phyloP scores from a whole-genome alignment of 1,140 invertebrate species.

The Dendroctonus ponderosae region DNA sequence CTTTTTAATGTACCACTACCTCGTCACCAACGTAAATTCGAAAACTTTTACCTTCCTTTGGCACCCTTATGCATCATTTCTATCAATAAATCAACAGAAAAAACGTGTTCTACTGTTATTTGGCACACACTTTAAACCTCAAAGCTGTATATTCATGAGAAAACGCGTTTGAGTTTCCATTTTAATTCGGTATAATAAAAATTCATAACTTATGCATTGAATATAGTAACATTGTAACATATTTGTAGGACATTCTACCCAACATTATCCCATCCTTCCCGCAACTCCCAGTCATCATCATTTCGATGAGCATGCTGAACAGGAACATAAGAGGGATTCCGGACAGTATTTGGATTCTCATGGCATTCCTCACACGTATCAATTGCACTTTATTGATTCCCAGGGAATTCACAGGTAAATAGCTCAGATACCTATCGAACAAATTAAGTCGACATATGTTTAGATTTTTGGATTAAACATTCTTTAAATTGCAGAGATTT shows the following conservation, averaged over 20 bases:
- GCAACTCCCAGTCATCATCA: conserved; percentile 40
- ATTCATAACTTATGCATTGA: too few relatives aligned
- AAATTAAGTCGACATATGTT: neutral
- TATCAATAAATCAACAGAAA: too few relatives aligned
- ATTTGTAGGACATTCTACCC: conserved; percentile 27
- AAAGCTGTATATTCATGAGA: too few relatives aligned
- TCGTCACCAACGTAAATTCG: too few relatives aligned
- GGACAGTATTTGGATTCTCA: conserved; percentile 47
- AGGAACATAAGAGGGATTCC: conserved; percentile 41
- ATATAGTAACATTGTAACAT: too few relatives aligned
- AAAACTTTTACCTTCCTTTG: too few relatives aligned
- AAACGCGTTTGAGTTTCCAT: too few relatives aligned
- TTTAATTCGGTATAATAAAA: too few relatives aligned
- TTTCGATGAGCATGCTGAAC: conserved; percentile 29
- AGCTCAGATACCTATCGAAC: neutral
- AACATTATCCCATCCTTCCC: conserved; percentile 47
- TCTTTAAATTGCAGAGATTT: conserved; percentile 35
- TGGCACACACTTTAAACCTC: too few relatives aligned
- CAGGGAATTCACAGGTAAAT: conserved; percentile 44
- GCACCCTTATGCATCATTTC: too few relatives aligned
- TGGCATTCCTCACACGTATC: conserved; percentile 45
- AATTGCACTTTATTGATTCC: conserved; percentile 48
- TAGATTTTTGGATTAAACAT: conserved; percentile 1
- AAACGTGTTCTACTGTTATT: too few relatives aligned
- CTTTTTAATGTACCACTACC: too few relatives aligned